These are phyloP conservation scores for Bolborhynchus lineola DNA, from an alignment of 2,113 vertebrate genomes.

Conservation along the genomic window DNA sequence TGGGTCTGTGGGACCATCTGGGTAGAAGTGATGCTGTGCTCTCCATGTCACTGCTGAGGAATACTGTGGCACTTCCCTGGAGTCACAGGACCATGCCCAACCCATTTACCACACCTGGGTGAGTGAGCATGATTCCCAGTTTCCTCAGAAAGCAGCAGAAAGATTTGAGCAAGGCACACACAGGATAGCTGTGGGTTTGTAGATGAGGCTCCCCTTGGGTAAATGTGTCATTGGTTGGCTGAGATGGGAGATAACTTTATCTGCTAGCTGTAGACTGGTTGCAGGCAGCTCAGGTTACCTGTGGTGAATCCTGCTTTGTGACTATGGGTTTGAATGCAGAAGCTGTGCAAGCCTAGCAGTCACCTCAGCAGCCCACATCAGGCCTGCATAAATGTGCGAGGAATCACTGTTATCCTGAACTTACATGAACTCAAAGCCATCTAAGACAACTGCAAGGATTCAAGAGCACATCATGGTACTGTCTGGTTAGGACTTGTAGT, in stretches of 20 bases:
- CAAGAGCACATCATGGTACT: fast-evolving
- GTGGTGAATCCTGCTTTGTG: neutral
- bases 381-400: neutral
- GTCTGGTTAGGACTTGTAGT: neutral
- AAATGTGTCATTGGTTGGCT: neutral
- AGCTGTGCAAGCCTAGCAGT: neutral
- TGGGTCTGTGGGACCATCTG: neutral
- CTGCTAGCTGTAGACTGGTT: neutral
- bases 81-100: neutral
- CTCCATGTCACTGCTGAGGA: neutral
- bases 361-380: fast-evolving
- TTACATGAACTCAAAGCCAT: neutral
- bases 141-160: neutral
- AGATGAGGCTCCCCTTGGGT: neutral
- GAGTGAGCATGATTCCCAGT: neutral
- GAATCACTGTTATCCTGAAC: neutral
- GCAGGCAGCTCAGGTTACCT: neutral
- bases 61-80: neutral
- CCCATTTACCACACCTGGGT: fast-evolving
- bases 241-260: neutral
- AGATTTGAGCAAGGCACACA: neutral
- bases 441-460: neutral
- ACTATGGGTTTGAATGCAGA: neutral
- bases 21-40: neutral
- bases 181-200: neutral